Conservation (phyloP, 2,113 vertebrate species). For the Pagrus major region DNA sequence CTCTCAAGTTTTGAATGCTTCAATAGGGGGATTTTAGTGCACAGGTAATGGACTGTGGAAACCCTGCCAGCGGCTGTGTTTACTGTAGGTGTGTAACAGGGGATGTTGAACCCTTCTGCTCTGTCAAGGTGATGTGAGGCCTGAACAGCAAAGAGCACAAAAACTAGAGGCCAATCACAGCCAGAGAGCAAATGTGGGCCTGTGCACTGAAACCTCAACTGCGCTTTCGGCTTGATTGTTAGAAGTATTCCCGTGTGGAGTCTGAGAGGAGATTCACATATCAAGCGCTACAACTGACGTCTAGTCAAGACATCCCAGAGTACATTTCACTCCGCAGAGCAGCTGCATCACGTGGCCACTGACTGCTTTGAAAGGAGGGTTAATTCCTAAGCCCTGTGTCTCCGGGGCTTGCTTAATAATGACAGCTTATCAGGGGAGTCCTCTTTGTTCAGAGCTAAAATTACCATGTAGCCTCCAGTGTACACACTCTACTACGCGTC, state of each 20-base stretch:
- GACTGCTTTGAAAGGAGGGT: slow-evolving; percentile 39
- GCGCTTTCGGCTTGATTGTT: slow-evolving; percentile 23
- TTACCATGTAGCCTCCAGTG: slow-evolving; percentile 39
- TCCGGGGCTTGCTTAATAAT: slow-evolving; percentile 48
- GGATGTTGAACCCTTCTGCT: slow-evolving; percentile 8
- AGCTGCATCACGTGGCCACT: slow-evolving; percentile 19
- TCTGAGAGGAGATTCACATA: slow-evolving; percentile 18
- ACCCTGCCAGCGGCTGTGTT: not conserved
- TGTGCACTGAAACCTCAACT: slow-evolving; percentile 1
- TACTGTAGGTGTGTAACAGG: slow-evolving; percentile 2
- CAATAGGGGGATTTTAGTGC: too few species aligned
- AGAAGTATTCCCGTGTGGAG: not conserved
- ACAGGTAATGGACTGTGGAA: not conserved
- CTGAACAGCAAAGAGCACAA: slow-evolving; percentile 7
- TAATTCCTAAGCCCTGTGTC: slow-evolving; percentile 44
- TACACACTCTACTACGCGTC: slow-evolving; percentile 15
- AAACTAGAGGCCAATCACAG: slow-evolving; percentile 31
- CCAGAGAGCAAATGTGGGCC: slow-evolving; percentile 14
- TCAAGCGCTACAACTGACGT: not conserved
- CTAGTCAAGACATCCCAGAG: not conserved
- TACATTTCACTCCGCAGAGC: slow-evolving; percentile 5
- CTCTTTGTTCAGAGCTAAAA: slow-evolving; percentile 46
- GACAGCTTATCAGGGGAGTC: slow-evolving; percentile 39
- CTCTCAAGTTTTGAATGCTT: too few species aligned
- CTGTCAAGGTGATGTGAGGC: slow-evolving; percentile 20